Conservation (phyloP, 2,113 vertebrate species). For the Siphamia tubifer region DNA sequence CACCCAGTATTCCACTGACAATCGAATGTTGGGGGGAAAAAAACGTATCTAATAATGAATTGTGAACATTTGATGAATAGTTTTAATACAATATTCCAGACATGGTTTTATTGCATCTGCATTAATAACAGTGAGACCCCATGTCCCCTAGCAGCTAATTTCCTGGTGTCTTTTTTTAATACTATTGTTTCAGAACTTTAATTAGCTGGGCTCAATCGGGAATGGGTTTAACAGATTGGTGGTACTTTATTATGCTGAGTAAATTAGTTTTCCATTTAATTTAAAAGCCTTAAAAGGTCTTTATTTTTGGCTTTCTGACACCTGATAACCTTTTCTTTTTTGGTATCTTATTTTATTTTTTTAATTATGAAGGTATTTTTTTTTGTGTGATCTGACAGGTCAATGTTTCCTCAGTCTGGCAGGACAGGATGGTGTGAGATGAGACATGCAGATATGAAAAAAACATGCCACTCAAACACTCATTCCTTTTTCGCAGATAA, state of each 20-base stretch:
- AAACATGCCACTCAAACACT: background rate
- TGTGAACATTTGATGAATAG: background rate
- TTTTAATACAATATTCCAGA: conserved; percentile 18
- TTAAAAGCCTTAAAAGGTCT: conserved; percentile 15
- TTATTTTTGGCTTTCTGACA: background rate
- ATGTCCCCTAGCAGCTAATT: conserved; percentile 25
- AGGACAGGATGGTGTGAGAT: background rate
- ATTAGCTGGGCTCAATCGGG: conserved; percentile 37
- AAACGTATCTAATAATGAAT: background rate
- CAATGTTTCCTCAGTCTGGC: background rate
- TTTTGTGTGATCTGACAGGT: background rate
- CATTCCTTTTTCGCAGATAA: background rate
- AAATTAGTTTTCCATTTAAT: conserved; percentile 38
- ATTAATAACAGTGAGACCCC: conserved; percentile 5
- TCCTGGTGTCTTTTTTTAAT: background rate
- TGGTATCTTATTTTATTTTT: background rate
- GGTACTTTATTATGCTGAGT: conserved; percentile 33
- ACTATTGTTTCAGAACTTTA: conserved; percentile 45
- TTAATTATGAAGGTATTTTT: background rate
- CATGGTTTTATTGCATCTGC: conserved; percentile 2
- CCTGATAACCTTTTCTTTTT: background rate
- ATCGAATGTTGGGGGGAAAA: background rate
- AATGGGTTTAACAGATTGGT: conserved; percentile 24
- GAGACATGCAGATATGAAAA: background rate
- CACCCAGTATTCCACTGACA: background rate